Base-by-base conservation (phyloP, 1,140 invertebrate species). In the Lucilia sericata region DNA sequence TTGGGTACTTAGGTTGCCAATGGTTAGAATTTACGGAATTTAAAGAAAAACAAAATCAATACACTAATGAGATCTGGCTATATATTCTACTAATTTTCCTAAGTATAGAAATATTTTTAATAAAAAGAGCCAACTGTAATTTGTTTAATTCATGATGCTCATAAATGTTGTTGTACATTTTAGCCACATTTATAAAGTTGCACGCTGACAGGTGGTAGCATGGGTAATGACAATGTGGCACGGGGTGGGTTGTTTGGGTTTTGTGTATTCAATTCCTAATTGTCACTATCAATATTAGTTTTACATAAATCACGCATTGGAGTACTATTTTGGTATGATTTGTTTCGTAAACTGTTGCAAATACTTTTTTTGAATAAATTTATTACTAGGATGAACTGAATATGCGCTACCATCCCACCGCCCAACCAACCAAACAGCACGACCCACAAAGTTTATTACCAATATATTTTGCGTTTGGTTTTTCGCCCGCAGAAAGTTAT, bases 251-350 rank as follows among this genome's bases (percentile, higher is more conserved):
- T 19, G 65, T 21, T 70, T 70, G 65, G 65, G n/a, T 14, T 60
- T 60, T 7, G 55, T 30, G 14, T n/a, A 60, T 60, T 30, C 25
- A 30, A 30, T 30, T 30, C 25, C 14, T 60, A 60, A 60, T 10
- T 70, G 65, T 70, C 65, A 70, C 65, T 70, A n/a, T n/a, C 19
- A 70, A 70, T 70, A 70, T 12, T 5, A 70, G 19, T 70, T 21
- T 19, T n/a, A 25, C 19, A 70, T 70, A 70, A 70, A 70, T 70
- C 65, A 70, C 65, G 65, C 65, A 70, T 70, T 70, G n/a, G 19
- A 70, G 65, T 60, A 0, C 25, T n/a, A 3, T 60, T n/a, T 60
- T n/a, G n/a, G 55, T 60, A 60, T 17, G 55, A n/a, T 60, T 60
- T 30, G 25, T 12, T 60, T n/a, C 13, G 14, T 60, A 60, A 60